These are phyloP conservation scores for Nephrotoma flavescens DNA, from an alignment of 2,888 invertebrate species.

Conservation along the genomic window DNA sequence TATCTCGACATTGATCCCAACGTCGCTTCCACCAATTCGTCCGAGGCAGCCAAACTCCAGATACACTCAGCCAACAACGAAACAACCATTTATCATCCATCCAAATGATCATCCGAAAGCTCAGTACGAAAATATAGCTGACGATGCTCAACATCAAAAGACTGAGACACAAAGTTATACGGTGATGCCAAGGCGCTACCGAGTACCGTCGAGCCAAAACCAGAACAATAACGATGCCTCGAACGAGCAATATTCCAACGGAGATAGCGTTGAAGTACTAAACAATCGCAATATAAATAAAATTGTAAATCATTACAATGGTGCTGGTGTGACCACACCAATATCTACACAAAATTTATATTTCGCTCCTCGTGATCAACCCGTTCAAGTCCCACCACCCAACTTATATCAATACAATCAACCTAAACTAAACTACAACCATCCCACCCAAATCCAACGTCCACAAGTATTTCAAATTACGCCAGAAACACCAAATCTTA, in stretches of 20 bases:
- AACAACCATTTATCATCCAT: background rate
- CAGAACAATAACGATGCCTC: background rate
- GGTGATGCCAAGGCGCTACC: background rate
- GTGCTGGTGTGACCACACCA: background rate
- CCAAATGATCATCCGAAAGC: background rate
- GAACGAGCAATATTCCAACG: background rate
- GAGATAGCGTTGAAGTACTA: background rate
- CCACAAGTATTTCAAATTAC: background rate
- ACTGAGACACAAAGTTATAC: background rate
- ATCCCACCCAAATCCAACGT: background rate
- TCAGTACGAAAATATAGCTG: background rate
- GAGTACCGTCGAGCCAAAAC: background rate
- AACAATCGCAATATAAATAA: background rate
- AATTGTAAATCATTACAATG: background rate
- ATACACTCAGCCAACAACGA: background rate
- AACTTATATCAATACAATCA: background rate
- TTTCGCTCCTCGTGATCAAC: background rate
- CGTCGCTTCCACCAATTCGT: background rate
- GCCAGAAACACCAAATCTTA: background rate
- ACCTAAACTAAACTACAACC: background rate
- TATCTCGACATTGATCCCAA: background rate
- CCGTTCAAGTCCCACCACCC: background rate
- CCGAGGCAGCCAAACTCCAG: background rate
- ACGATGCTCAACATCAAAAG: background rate
- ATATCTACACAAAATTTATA: background rate